Evolutionary conservation across 1,140 invertebrate genomes (phyloP).

Genomic region (Hormaphis cornu): DNA sequence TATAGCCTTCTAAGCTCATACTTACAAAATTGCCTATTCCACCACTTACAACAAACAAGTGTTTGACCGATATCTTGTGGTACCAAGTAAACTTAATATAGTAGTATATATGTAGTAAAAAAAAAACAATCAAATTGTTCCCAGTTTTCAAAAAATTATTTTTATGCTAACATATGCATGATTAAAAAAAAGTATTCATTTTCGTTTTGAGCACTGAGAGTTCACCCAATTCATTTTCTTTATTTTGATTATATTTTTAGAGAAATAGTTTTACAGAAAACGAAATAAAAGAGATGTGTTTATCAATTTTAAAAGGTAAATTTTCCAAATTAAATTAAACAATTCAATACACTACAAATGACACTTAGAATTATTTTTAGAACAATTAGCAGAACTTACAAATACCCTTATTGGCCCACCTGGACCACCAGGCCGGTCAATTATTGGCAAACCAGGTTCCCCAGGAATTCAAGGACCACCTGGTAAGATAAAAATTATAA

Average conservation of each 20-base stretch:
- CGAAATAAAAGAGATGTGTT: constrained; percentile 49
- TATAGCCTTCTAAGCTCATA: too few relatives aligned
- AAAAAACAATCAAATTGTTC: too few relatives aligned
- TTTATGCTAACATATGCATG: too few relatives aligned
- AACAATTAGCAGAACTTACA: constrained; percentile 53
- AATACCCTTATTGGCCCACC: constrained; percentile 51
- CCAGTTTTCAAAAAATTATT: too few relatives aligned
- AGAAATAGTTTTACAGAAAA: constrained; percentile 45
- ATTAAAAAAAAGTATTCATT: too few relatives aligned
- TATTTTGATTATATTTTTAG: constrained; percentile 41
- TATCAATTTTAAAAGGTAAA: constrained; percentile 48
- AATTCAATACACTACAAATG: background rate
- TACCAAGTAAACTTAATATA: too few relatives aligned
- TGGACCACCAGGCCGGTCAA: constrained; percentile 51
- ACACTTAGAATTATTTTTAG: constrained; percentile 40
- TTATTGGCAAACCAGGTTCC: constrained; percentile 50
- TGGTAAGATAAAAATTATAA: constrained; percentile 44
- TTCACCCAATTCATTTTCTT: background rate
- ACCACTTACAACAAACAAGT: too few relatives aligned
- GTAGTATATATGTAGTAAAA: too few relatives aligned
- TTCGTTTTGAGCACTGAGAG: too few relatives aligned
- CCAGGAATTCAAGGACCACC: constrained; percentile 53
- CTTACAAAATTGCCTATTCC: too few relatives aligned
- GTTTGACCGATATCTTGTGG: too few relatives aligned
- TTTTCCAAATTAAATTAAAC: background rate